Evolutionary conservation across 2,113 vertebrate species (phyloP).

Genomic region (Phrynosoma platyrhinos): DNA sequence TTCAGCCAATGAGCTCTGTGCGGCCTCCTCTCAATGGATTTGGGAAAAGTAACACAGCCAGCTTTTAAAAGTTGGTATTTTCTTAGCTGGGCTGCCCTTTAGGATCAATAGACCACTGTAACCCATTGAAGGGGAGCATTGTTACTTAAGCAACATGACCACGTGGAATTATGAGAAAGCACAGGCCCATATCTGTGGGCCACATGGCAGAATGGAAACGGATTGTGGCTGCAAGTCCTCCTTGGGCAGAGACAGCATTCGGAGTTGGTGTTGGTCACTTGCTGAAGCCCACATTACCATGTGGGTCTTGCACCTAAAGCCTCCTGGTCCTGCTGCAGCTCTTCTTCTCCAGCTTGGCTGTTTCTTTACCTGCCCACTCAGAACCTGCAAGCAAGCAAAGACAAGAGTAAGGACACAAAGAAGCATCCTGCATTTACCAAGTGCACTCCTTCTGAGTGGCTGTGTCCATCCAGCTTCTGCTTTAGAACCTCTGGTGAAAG

Average conservation of each 20-base stretch:
- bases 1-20: not conserved
- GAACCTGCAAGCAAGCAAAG: too few relatives aligned
- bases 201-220: not conserved
- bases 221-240: not conserved
- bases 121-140: not conserved
- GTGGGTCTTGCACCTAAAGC: too few relatives aligned
- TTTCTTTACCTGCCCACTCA: too few relatives aligned
- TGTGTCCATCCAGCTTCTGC: too few relatives aligned
- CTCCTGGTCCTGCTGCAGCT: not conserved
- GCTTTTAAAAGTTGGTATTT: constrained; percentile 27
- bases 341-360: not conserved
- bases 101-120: constrained; percentile 45
- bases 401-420: too few relatives aligned
- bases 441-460: too few relatives aligned
- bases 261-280: not conserved
- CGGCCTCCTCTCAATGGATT: not conserved
- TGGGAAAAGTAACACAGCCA: not conserved
- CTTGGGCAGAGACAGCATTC: too few relatives aligned
- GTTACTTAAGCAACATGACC: not conserved
- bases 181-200: not conserved
- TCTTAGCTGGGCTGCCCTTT: constrained; percentile 49
- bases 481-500: too few relatives aligned
- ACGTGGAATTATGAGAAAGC: not conserved
- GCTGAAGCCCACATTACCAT: not conserved
- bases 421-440: too few relatives aligned